phyloP scores from a whole-genome alignment of 2,113 vertebrate species.

The Bos indicus region DNA sequence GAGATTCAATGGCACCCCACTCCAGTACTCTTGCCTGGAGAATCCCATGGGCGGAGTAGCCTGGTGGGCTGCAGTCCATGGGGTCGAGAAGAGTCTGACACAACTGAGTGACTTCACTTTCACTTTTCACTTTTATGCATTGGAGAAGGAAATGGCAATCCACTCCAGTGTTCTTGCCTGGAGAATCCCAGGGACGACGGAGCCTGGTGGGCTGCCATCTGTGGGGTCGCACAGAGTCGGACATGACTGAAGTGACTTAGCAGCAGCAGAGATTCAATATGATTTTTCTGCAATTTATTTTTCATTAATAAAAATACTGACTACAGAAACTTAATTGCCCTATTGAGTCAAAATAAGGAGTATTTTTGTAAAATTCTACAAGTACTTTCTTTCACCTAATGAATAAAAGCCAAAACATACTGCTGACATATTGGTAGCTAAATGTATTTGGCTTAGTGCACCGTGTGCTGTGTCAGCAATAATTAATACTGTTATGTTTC shows the following conservation, averaged over 20 bases:
- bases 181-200: too few relatives aligned
- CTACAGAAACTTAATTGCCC: slow-evolving; percentile 11
- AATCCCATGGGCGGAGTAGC: too few relatives aligned
- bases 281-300: slow-evolving; percentile 14
- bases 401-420: neutral
- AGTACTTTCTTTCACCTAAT: slow-evolving; percentile 31
- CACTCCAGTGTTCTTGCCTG: too few relatives aligned
- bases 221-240: too few relatives aligned
- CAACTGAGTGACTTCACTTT: too few relatives aligned
- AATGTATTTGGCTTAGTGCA: neutral
- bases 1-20: neutral
- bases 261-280: neutral
- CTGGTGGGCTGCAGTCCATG: too few relatives aligned
- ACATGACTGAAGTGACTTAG: too few relatives aligned
- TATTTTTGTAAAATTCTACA: neutral
- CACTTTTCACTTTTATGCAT: too few relatives aligned
- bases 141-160: too few relatives aligned
- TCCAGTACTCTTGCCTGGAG: too few relatives aligned
- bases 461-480: neutral
- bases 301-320: slow-evolving; percentile 26
- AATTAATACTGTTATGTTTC: neutral
- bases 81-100: too few relatives aligned
- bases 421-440: neutral
- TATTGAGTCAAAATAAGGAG: slow-evolving; percentile 32
- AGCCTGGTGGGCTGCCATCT: too few relatives aligned